Conservation (phyloP, 2,113 vertebrate species). For the Actenoides hombroni region DNA sequence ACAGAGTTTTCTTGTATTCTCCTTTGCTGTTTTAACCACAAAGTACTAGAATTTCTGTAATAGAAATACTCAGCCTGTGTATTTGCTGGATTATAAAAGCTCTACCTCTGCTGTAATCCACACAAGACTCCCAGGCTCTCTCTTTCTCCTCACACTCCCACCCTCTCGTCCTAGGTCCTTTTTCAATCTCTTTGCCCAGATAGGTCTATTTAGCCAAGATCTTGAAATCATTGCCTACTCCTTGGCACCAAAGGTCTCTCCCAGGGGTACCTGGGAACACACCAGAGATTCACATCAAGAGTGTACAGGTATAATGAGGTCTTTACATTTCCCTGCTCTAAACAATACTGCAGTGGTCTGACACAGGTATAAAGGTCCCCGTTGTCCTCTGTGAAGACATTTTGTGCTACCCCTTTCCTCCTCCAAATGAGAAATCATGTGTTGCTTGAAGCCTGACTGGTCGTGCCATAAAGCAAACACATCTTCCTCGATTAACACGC, state of each 20-base stretch:
- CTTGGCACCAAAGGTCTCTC: background rate
- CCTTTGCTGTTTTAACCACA: background rate
- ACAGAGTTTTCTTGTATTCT: background rate
- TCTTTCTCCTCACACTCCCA: background rate
- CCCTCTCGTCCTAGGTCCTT: background rate
- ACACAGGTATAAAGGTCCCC: background rate
- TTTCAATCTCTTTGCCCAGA: background rate
- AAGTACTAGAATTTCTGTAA: background rate
- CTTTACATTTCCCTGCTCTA: background rate
- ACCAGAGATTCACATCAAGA: background rate
- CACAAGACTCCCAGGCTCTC: background rate
- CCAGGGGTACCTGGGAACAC: background rate
- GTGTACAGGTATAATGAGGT: background rate
- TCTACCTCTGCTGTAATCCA: background rate
- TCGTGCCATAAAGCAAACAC: slow-evolving; percentile 34
- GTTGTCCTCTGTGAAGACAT: background rate
- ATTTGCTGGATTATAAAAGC: background rate
- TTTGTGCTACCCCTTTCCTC: background rate
- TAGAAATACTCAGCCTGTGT: background rate
- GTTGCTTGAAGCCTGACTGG: background rate
- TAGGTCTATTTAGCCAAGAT: background rate
- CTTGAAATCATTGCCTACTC: background rate
- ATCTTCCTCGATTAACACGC: background rate
- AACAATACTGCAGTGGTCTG: background rate
- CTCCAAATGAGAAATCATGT: background rate